Conservation (phyloP, 2,888 invertebrate species). For the Andrena bicolor region DNA sequence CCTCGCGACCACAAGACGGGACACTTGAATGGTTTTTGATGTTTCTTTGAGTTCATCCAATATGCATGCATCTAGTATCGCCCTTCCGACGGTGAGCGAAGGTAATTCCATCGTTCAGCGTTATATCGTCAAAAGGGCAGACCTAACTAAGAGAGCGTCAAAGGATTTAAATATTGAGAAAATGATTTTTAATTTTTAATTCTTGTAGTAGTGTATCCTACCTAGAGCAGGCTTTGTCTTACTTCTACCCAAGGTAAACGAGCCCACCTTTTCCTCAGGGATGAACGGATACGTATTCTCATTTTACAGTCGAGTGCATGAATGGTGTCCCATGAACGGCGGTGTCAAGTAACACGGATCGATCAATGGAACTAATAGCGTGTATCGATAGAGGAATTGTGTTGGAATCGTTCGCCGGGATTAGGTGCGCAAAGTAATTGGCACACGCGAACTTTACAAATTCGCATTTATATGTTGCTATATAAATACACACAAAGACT, state of each 20-base stretch:
- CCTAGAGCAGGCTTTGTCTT: not conserved
- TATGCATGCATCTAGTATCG: no score
- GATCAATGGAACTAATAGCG: constrained; percentile 51
- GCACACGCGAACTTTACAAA: not conserved
- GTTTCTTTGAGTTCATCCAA: no score
- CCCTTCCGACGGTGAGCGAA: no score
- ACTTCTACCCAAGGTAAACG: constrained; percentile 11
- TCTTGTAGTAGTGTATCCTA: not conserved
- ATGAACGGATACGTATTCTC: constrained; percentile 55
- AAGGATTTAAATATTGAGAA: not conserved
- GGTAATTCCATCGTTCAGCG: no score
- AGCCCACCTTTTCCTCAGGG: constrained; percentile 20
- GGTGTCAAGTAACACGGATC: constrained; percentile 53
- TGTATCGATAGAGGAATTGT: constrained; percentile 39
- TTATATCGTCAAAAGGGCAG: no score
- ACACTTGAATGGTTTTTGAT: no score
- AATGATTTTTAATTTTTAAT: not conserved
- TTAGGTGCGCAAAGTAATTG: not conserved
- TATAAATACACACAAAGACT: not conserved
- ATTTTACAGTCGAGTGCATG: constrained; percentile 53
- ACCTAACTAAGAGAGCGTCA: no score
- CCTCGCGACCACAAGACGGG: not conserved
- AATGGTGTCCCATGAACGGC: constrained; percentile 56
- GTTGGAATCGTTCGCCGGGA: constrained; percentile 9
- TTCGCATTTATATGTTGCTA: not conserved